Conservation (phyloP, 2,113 vertebrate genomes). For the Upupa epops region DNA sequence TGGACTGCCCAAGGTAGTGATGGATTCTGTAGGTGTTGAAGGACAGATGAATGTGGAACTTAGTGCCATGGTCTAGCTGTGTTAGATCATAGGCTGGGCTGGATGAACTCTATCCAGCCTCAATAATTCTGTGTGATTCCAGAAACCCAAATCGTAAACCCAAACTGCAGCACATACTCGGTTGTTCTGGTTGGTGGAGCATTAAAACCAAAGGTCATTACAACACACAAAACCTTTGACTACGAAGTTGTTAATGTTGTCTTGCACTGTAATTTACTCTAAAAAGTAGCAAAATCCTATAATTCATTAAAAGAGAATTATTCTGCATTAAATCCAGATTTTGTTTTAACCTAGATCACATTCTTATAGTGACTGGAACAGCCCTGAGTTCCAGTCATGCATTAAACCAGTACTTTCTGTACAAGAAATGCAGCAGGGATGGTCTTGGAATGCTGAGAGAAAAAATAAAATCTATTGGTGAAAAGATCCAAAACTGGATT, state of each 20-base stretch:
- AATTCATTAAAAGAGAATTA: not conserved
- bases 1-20: no score
- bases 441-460: not conserved
- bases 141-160: not conserved
- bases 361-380: not conserved
- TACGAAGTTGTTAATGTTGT: not conserved
- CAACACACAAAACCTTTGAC: not conserved
- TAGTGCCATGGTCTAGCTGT: no score
- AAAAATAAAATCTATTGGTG: not conserved
- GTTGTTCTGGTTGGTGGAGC: not conserved
- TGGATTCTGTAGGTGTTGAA: no score
- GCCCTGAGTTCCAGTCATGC: not conserved
- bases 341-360: not conserved
- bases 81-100: no score
- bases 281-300: not conserved
- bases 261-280: not conserved
- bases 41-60: no score
- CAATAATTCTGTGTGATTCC: no score
- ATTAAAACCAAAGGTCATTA: not conserved
- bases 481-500: not conserved
- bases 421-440: not conserved
- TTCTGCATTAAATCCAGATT: not conserved
- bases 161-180: accelerated
- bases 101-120: no score
- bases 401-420: not conserved